Conservation (phyloP, 2,888 invertebrate genomes). For the Pemphredon lugubris region DNA sequence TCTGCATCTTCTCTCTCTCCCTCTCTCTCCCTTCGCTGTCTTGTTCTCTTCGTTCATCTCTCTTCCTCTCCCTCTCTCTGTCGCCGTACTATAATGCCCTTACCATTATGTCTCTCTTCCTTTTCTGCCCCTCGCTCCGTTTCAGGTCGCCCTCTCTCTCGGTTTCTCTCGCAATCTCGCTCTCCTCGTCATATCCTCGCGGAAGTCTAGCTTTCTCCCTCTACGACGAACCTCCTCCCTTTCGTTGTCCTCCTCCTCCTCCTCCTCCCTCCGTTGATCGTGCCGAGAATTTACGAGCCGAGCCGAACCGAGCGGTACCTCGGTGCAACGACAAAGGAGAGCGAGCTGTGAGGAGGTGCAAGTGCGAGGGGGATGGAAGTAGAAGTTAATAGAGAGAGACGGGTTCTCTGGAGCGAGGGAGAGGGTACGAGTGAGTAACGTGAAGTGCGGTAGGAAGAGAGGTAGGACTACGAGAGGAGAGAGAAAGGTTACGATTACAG, state of each 20-base stretch:
- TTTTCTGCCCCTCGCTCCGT: neutral
- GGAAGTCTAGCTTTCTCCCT: neutral
- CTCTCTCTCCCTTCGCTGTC: neutral
- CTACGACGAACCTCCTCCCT: neutral
- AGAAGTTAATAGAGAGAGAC: conserved; percentile 48
- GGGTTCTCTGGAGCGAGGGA: conserved; percentile 37
- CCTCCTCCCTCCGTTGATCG: conserved; percentile 22
- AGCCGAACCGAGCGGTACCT: conserved; percentile 46
- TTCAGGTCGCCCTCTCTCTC: neutral
- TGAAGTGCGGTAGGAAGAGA: conserved; percentile 24
- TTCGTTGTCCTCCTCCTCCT: neutral
- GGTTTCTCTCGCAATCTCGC: conserved; percentile 1
- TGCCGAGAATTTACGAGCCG: conserved; percentile 66
- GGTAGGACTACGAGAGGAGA: conserved; percentile 21
- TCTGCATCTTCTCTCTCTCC: neutral
- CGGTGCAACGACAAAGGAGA: conserved; percentile 24
- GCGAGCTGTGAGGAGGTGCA: too few relatives aligned
- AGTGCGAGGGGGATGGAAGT: conserved; percentile 1
- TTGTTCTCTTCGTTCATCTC: conserved; percentile 5
- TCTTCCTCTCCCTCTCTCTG: neutral
- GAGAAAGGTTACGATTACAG: conserved; percentile 49
- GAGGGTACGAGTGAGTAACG: conserved; percentile 39
- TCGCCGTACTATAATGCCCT: neutral
- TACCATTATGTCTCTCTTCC: neutral
- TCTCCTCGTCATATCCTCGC: neutral